Evolutionary conservation across 2,888 invertebrate genomes (phyloP).

Genomic region (Pomacea canaliculata): DNA sequence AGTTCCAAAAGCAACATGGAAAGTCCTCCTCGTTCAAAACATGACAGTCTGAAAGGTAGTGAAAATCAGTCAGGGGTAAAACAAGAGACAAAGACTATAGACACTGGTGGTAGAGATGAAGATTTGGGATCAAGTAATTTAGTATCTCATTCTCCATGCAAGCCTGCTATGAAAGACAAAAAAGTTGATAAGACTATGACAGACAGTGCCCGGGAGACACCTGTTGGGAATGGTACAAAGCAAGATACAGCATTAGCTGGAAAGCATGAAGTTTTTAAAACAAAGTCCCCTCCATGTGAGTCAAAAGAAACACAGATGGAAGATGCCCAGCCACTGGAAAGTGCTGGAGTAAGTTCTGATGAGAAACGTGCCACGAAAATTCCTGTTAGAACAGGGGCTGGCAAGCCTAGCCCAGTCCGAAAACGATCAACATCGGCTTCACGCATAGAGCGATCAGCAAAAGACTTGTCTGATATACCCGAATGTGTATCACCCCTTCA

Average conservation of each 20-base stretch:
- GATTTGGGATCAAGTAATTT: slow-evolving; percentile 10
- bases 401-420: slow-evolving; percentile 16
- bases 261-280: not conserved
- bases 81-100: not conserved
- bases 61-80: not conserved
- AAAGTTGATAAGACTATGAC: slow-evolving; percentile 5
- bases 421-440: slow-evolving; percentile 53
- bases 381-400: slow-evolving; percentile 5
- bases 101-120: not conserved
- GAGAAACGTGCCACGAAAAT: slow-evolving; percentile 17
- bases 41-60: not conserved
- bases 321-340: not conserved
- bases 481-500: slow-evolving; percentile 38
- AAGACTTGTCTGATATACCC: slow-evolving; percentile 33
- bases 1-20: not conserved
- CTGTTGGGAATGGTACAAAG: not conserved
- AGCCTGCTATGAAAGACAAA: slow-evolving; percentile 35
- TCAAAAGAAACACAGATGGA: not conserved
- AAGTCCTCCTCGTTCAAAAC: not conserved
- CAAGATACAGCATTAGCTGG: not conserved
- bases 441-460: slow-evolving; percentile 37
- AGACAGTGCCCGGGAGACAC: not conserved
- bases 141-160: slow-evolving; percentile 21
- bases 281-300: not conserved
- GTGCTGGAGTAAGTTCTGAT: not conserved